phyloP scores from a whole-genome alignment of 2,113 vertebrate genomes.

The Ictalurus punctatus region DNA sequence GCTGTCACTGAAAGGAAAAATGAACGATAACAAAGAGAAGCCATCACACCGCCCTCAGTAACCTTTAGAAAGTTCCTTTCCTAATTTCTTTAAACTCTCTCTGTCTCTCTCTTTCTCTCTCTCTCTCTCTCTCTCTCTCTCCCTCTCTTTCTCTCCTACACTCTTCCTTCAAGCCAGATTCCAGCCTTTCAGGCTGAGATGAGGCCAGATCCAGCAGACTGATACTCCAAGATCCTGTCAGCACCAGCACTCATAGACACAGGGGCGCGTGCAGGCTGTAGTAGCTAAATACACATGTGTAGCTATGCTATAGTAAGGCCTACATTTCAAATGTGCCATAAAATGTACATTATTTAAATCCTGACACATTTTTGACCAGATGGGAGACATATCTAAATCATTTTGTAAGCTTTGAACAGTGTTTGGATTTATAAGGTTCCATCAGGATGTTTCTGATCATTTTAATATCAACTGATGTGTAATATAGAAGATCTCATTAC shows the following conservation, averaged over 20 bases:
- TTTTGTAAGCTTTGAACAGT: background rate
- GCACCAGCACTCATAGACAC: slow-evolving; percentile 36
- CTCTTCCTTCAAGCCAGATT: slow-evolving; percentile 42
- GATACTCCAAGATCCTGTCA: slow-evolving; percentile 52
- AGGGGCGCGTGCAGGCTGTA: slow-evolving; percentile 35
- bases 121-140: background rate
- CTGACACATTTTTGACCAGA: slow-evolving; percentile 5
- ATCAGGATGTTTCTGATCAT: background rate
- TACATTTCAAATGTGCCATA: background rate
- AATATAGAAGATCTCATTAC: background rate
- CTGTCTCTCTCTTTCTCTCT: background rate
- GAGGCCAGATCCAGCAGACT: slow-evolving; percentile 30
- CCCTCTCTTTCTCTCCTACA: background rate
- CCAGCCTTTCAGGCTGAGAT: slow-evolving; percentile 33
- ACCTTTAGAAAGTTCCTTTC: background rate
- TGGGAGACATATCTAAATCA: background rate
- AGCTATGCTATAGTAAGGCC: background rate
- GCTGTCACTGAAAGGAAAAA: background rate
- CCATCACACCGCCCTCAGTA: background rate
- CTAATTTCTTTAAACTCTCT: background rate
- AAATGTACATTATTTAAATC: background rate
- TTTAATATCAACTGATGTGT: background rate
- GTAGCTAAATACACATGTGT: background rate
- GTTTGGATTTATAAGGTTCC: slow-evolving; percentile 3
- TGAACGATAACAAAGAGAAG: slow-evolving; percentile 20